These are phyloP conservation scores for Leptopterna dolabrata DNA, from an alignment of 2,888 invertebrate species.

Conservation along the genomic window DNA sequence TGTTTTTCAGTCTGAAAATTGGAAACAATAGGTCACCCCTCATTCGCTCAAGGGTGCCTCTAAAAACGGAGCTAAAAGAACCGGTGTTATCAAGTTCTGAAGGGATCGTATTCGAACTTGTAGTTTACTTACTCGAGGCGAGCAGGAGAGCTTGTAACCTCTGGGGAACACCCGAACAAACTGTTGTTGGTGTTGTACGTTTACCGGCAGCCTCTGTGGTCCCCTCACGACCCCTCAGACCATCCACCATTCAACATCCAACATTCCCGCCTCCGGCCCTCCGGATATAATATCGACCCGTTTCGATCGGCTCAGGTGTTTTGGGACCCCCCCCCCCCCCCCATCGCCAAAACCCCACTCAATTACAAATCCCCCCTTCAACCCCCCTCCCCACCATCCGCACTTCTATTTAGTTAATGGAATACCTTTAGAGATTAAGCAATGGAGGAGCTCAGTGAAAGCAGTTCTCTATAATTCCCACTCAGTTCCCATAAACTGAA, in stretches of 20 bases:
- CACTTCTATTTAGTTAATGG: conserved; percentile 23
- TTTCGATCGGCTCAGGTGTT: not conserved
- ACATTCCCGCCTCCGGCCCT: too few relatives aligned
- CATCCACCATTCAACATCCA: too few relatives aligned
- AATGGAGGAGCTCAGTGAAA: not conserved
- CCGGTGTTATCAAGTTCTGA: too few relatives aligned
- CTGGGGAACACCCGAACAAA: not conserved
- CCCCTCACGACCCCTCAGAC: not conserved
- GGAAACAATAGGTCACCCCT: too few relatives aligned
- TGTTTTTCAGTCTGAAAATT: too few relatives aligned
- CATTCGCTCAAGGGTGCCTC: too few relatives aligned
- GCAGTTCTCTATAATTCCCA: not conserved
- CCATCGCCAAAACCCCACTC: not conserved
- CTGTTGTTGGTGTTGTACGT: not conserved
- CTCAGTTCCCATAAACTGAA: not conserved
- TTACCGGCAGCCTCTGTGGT: not conserved
- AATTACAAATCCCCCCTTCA: not conserved
- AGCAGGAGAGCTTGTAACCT: not conserved
- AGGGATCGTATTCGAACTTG: not conserved
- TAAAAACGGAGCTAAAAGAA: too few relatives aligned
- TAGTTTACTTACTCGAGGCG: not conserved
- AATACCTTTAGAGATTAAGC: conserved; percentile 5
- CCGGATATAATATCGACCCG: not conserved
- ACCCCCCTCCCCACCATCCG: not conserved
- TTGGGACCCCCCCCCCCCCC: not conserved